A percentile compares a stretch with the other conserved stretches of the same genome.
Evolutionary conservation across 2,113 vertebrate species (phyloP).

Genomic region (Leucopternis melanops): DNA sequence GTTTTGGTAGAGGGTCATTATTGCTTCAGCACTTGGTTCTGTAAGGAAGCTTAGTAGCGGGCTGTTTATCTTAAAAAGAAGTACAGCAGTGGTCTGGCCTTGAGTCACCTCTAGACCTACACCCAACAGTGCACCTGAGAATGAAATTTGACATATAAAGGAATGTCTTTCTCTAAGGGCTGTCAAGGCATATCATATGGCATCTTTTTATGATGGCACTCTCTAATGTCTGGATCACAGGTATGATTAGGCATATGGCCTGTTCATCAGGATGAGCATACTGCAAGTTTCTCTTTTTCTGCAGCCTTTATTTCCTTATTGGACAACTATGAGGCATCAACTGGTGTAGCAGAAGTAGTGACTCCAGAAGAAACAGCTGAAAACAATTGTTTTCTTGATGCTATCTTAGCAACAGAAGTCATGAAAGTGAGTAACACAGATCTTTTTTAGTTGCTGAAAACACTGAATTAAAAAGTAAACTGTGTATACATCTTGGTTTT

Average conservation of each 20-base stretch:
- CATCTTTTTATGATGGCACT: not conserved
- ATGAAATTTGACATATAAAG: not conserved
- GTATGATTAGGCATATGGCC: not conserved
- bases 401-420: constrained; percentile 76
- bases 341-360: constrained; percentile 72
- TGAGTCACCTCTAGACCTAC: not conserved
- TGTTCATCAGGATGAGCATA: not conserved
- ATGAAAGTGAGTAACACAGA: constrained; percentile 74
- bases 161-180: not conserved
- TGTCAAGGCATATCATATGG: not conserved
- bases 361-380: constrained; percentile 74
- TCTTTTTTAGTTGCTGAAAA: not conserved
- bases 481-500: not conserved
- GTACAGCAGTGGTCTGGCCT: not conserved
- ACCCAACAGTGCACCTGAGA: not conserved
- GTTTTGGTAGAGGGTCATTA: not conserved
- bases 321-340: constrained; percentile 81
- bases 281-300: not conserved
- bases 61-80: not conserved
- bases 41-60: not conserved
- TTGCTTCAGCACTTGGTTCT: not conserved
- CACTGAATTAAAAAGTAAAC: not conserved
- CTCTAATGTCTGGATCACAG: not conserved
- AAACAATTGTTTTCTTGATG: constrained; percentile 75
- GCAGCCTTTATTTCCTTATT: constrained; percentile 78